Evolutionary conservation across 2,797 vertebrate species (phyloP), one percentile per base, ranked within the genome.

Genomic region (Harpia harpyja): DNA sequence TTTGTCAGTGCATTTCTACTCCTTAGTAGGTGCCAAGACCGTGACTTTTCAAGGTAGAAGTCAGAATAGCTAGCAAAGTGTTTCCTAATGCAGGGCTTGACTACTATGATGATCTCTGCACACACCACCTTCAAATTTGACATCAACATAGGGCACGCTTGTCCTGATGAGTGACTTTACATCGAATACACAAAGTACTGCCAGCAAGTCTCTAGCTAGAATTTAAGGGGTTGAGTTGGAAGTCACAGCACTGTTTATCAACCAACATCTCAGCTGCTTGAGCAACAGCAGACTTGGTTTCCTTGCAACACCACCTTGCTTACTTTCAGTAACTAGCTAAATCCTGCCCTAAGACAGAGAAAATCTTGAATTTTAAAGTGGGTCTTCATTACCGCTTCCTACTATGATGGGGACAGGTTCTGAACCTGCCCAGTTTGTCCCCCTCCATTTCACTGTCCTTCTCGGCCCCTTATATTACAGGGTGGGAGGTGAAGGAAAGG

Each of bases 111-210:
- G 24, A 89, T 75, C 39, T 87, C 63, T 48, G 63, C 51, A 77
- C 16, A 60, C 9, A 61, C 6, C 10, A 54, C 19, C 54, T 82
- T 93, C 61, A 75, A 79, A 81, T 57, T 14, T 37, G 46, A n/a
- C 41, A 68, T 49, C 49, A 49, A 33, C 0, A 0, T 37, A 64
- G 20, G 41, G 41, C 35, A 59, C 0, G 2, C 11, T 69, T 60
- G 41, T 48, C 37, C 81, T 70, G 35, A 69, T 39, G 9, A 74
- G 33, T 15, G 21, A 49, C 21, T 73, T 79, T 64, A 80, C 8
- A 41, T 2, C 1, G 1, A 56, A 14, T 44, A 86, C 32, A 68
- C 9, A 60, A 77, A 87, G 49, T 9, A n/a, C 39, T 28, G 22
- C 8, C 32, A 73, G 35, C 16, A 89, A 37, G 46, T 25, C 33